Evolutionary conservation across 2,888 invertebrate species (phyloP).

Genomic region (Coremacera marginata): DNA sequence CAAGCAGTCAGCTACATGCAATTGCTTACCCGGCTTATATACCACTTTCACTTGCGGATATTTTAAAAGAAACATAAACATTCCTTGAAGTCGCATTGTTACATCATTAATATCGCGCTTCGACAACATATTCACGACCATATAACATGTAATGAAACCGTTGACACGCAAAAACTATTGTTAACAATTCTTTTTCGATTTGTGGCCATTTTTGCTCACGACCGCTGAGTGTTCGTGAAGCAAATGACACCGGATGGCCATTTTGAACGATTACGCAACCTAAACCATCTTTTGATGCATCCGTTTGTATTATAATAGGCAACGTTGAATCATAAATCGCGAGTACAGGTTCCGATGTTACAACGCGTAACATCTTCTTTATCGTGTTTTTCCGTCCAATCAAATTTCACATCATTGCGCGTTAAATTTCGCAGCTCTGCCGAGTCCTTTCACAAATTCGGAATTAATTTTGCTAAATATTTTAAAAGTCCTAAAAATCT

Average conservation of each 20-base stretch:
- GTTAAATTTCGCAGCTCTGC: neutral
- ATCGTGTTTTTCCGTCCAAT: constrained; percentile 35
- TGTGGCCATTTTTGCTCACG: constrained; percentile 61
- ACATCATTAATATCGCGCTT: constrained; percentile 58
- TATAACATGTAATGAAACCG: constrained; percentile 53
- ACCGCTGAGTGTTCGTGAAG: constrained; percentile 56
- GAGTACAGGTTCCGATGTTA: constrained; percentile 38
- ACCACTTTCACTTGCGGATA: constrained; percentile 46
- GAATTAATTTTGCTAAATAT: neutral
- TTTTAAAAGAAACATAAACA: constrained; percentile 54
- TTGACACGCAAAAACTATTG: constrained; percentile 57
- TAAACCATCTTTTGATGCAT: constrained; percentile 51
- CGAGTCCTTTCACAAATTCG: neutral
- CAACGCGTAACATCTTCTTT: constrained; percentile 39
- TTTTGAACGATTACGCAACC: constrained; percentile 60
- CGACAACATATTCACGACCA: constrained; percentile 40
- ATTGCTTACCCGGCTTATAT: constrained; percentile 51
- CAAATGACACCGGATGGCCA: constrained; percentile 58
- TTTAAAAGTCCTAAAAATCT: neutral
- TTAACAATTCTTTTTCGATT: constrained; percentile 65
- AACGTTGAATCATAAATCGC: constrained; percentile 45
- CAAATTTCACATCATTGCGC: neutral
- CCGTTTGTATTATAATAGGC: constrained; percentile 55
- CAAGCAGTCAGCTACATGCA: constrained; percentile 45
- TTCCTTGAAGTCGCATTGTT: constrained; percentile 53